Evolutionary conservation across 2,113 vertebrate genomes (phyloP).

Genomic region (Siniperca chuatsi): DNA sequence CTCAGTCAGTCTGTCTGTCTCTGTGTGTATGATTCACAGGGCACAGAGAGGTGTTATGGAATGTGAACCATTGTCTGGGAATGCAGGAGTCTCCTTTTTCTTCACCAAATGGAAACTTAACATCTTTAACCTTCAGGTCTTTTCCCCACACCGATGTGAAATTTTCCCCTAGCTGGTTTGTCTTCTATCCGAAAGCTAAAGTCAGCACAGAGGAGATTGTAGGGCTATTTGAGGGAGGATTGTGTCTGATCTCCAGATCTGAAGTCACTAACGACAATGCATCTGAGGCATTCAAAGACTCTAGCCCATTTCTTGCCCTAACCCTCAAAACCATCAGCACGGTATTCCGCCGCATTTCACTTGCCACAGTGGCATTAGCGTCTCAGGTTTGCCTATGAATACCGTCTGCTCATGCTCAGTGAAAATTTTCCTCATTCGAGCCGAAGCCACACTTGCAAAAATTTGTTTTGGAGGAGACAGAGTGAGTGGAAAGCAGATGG

Average conservation of each 20-base stretch:
- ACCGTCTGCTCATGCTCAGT: slow-evolving; percentile 52
- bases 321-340: slow-evolving; percentile 36
- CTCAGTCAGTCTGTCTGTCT: slow-evolving; percentile 61
- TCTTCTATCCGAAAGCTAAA: slow-evolving; percentile 46
- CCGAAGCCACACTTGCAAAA: slow-evolving; percentile 56
- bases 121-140: slow-evolving; percentile 67
- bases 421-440: slow-evolving; percentile 50
- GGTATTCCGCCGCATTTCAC: slow-evolving; percentile 41
- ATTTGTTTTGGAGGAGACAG: slow-evolving; percentile 58
- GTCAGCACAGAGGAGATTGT: slow-evolving; percentile 47
- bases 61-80: slow-evolving; percentile 86
- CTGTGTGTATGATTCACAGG: slow-evolving; percentile 76
- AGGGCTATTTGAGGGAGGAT: slow-evolving; percentile 23
- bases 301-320: slow-evolving; percentile 12
- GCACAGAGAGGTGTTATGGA: slow-evolving; percentile 74
- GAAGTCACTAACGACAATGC: slow-evolving; percentile 44
- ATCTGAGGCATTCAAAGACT: slow-evolving; percentile 36
- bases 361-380: slow-evolving; percentile 32
- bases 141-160: slow-evolving; percentile 47
- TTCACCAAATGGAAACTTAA: slow-evolving; percentile 77
- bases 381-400: slow-evolving; percentile 51
- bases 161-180: slow-evolving; percentile 35
- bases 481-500: slow-evolving; percentile 78
- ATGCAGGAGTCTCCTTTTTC: slow-evolving; percentile 81
- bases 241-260: slow-evolving; percentile 37